These are phyloP conservation scores for Sylvia borin DNA, from an alignment of 2,797 vertebrate species.

Conservation along the genomic window DNA sequence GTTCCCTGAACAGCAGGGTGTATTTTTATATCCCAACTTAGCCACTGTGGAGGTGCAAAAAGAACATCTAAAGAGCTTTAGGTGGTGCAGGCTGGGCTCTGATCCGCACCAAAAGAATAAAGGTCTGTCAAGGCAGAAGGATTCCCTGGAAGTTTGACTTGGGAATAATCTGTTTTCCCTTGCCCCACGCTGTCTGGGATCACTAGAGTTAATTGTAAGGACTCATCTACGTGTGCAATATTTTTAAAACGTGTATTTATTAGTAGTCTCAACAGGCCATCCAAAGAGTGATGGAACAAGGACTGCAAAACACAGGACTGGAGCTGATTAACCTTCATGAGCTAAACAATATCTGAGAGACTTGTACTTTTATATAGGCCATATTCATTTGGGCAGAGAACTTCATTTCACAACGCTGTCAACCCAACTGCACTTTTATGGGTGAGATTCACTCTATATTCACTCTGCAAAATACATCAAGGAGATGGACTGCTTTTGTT, in stretches of 20 bases:
- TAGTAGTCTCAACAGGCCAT: not conserved
- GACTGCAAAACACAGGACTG: not conserved
- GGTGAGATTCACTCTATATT: not conserved
- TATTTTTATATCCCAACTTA: not conserved
- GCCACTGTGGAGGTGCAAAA: not conserved
- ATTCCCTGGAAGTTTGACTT: not conserved
- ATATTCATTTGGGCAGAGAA: not conserved
- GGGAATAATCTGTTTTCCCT: not conserved
- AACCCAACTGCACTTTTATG: not conserved
- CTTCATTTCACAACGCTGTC: not conserved
- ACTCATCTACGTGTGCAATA: accelerated
- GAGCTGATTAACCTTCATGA: not conserved
- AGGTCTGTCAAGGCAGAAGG: not conserved
- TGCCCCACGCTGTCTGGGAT: accelerated
- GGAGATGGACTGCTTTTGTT: not conserved
- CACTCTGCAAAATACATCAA: not conserved
- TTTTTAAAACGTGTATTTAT: not conserved
- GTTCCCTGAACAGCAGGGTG: not conserved
- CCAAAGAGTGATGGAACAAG: not conserved
- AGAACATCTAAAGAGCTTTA: not conserved
- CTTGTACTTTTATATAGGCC: not conserved
- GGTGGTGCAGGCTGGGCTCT: not conserved
- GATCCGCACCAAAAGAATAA: not conserved
- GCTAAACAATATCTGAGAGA: not conserved
- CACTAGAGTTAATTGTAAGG: not conserved